These are phyloP conservation scores for Pogona vitticeps DNA, from an alignment of 2,113 vertebrate genomes.

Conservation along the genomic window DNA sequence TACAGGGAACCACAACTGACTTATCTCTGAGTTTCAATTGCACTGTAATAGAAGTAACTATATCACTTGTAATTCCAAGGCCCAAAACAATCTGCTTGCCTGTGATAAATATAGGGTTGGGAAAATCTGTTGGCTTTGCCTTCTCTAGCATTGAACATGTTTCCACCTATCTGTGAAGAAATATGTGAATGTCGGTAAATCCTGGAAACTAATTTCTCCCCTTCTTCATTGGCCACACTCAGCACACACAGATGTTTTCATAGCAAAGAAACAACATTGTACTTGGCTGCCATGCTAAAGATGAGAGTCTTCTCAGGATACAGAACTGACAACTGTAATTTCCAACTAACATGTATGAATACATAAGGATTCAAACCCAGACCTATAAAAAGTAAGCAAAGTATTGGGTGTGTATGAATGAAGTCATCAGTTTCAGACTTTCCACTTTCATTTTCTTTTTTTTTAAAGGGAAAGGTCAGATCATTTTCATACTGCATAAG, in stretches of 20 bases:
- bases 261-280: neutral
- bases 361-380: neutral
- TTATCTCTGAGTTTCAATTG: too few species aligned
- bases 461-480: too few species aligned
- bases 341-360: too few species aligned
- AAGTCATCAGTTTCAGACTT: too few species aligned
- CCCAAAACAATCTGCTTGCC: neutral
- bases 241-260: neutral
- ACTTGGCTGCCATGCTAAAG: neutral
- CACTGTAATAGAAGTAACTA: too few species aligned
- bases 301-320: neutral
- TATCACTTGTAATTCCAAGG: too few species aligned
- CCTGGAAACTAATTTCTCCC: neutral
- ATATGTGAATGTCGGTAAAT: neutral
- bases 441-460: too few species aligned
- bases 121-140: neutral
- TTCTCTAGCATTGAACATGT: neutral
- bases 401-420: too few species aligned
- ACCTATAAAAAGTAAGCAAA: too few species aligned
- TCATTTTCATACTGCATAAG: too few species aligned
- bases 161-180: neutral
- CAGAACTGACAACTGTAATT: neutral
- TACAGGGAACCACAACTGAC: too few species aligned
- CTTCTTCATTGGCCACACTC: neutral
- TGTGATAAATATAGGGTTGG: neutral